These are phyloP conservation scores for Pogonus chalceus DNA, from an alignment of 1,140 invertebrate genomes.

Conservation along the genomic window DNA sequence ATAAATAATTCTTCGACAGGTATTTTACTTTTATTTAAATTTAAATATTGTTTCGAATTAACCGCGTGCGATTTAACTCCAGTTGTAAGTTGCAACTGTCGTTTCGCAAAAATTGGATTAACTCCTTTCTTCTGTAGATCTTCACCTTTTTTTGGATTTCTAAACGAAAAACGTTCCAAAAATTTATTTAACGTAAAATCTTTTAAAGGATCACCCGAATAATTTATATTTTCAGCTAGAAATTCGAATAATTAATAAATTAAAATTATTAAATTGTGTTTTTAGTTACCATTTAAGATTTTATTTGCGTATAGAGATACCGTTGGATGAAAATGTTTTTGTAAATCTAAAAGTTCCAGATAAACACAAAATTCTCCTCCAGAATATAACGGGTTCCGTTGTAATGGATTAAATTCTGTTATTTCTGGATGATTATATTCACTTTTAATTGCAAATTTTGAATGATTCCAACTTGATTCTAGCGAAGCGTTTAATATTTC, in stretches of 20 bases:
- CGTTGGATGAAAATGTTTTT: conserved; percentile 81
- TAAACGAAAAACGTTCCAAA: conserved; percentile 89
- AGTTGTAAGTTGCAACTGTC: conserved; percentile 50
- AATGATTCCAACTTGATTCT: conserved; percentile 22
- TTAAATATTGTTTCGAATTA: conserved; percentile 57
- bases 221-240: conserved; percentile 60
- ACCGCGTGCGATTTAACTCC: conserved; percentile 53
- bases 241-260: conserved; percentile 18
- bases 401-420: conserved; percentile 55
- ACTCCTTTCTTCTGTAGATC: conserved; percentile 35
- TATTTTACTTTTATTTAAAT: conserved; percentile 54
- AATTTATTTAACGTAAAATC: conserved; percentile 87
- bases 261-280: conserved; percentile 6
- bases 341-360: conserved; percentile 61
- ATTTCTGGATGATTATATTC: conserved; percentile 21
- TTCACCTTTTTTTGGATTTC: conserved; percentile 80
- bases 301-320: conserved; percentile 79
- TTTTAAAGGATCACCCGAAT: conserved; percentile 83
- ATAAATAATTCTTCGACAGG: conserved; percentile 76
- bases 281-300: conserved; percentile 56
- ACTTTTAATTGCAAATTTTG: conserved; percentile 16
- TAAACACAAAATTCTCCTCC: conserved; percentile 58
- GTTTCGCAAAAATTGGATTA: conserved; percentile 44
- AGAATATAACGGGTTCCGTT: conserved; percentile 74
- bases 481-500: background rate